Evolutionary conservation across 1,140 invertebrate species (phyloP), one percentile per base, ranked within the genome.

Genomic region (Aradophagus sp.): DNA sequence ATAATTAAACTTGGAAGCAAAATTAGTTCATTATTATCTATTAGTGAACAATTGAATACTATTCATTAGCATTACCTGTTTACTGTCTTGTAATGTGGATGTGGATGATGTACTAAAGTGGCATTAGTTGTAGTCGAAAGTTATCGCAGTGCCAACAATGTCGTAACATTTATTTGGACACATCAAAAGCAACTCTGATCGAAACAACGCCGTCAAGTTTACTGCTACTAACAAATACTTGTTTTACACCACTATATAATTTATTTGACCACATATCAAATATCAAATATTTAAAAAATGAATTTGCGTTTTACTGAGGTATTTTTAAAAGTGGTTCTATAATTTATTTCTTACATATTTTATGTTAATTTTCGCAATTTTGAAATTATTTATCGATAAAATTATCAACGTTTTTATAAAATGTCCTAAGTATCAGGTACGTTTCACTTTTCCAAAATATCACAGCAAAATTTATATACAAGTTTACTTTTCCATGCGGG

Each of bases 81-180:
- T 20, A 20, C 31, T 52, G 45, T 31, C 13, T 17, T 58, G 48
- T 67, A 48, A 53, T 34, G 50, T 42, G 19, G 34, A 41, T 34
- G 45, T 11, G 41, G 52, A 63, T 58, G 67, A 71, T 42, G 39
- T 29, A 55, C 55, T 72, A 65, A 78, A 80, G 76, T 68, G 73
- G 72, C 74, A 48, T 68, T 61, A 74, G 73, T 71, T 74, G 73
- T 79, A 76, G 78, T 71, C 74, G 58, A 50, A 63, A 79, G 79
- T 79, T 80, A 80, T 79, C 77, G 77, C 52, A 44, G 69, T 67
- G 53, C 67, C 73, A 77, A 80, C 77, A 77, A 71, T 71, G 71
- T 78, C 79, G 77, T 80, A 68, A 68, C 65, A 59, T 42, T 59
- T 55, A 61, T 45, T 67, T 68, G 53, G 41, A 42, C 65, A 44